Conservation (phyloP, 1,140 invertebrate genomes). For the Grapholita molesta region DNA sequence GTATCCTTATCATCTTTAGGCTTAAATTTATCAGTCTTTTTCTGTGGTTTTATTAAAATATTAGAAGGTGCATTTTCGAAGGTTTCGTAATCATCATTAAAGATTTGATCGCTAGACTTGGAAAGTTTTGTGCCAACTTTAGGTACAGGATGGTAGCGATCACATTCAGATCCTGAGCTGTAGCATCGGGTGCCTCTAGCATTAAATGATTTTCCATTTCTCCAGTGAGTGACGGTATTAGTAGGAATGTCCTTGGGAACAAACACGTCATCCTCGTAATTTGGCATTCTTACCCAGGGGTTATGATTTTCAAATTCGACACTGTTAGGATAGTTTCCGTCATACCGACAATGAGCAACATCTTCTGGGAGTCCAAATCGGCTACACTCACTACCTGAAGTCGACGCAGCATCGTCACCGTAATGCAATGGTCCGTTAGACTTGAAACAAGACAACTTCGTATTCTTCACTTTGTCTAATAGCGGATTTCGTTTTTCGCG, state of each 20-base stretch:
- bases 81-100: slow-evolving; percentile 70
- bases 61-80: slow-evolving; percentile 40
- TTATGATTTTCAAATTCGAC: slow-evolving; percentile 74
- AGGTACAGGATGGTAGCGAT: slow-evolving; percentile 65
- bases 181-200: slow-evolving; percentile 71
- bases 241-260: slow-evolving; percentile 54
- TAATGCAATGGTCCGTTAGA: slow-evolving; percentile 71
- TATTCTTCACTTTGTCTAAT: slow-evolving; percentile 85
- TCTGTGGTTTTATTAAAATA: slow-evolving; percentile 50
- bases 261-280: slow-evolving; percentile 73
- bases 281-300: slow-evolving; percentile 72
- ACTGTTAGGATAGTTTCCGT: slow-evolving; percentile 53
- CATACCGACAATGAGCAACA: slow-evolving; percentile 64
- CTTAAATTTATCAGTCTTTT: slow-evolving; percentile 75
- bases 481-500: slow-evolving; percentile 84
- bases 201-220: slow-evolving; percentile 60
- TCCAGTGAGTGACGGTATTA: slow-evolving; percentile 60
- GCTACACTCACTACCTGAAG: slow-evolving; percentile 76
- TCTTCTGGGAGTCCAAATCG: slow-evolving; percentile 76
- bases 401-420: slow-evolving; percentile 72
- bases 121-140: slow-evolving; percentile 69
- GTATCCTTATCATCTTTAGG: slow-evolving; percentile 72
- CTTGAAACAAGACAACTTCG: slow-evolving; percentile 83
- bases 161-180: slow-evolving; percentile 74
- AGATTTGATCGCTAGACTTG: slow-evolving; percentile 78